Conservation (phyloP, 2,113 vertebrate genomes). For the Plecturocebus donacophilus region DNA sequence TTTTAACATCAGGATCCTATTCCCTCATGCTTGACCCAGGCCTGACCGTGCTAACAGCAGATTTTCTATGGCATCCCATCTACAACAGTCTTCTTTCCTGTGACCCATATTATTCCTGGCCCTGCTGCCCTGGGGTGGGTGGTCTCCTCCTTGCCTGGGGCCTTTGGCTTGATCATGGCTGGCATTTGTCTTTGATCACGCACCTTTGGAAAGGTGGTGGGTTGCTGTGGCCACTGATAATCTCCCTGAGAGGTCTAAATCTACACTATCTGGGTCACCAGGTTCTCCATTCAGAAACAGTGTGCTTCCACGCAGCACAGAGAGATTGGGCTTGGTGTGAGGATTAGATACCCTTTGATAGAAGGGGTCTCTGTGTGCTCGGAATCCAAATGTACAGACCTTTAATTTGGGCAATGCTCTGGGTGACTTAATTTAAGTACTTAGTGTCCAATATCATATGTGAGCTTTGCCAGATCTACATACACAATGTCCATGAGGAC, state of each 20-base stretch:
- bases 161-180: not conserved
- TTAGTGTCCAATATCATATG: not conserved
- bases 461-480: not conserved
- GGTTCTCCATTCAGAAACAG: not conserved
- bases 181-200: not conserved
- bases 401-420: not conserved
- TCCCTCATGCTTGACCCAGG: not conserved
- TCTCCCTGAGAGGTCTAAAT: not conserved
- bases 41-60: accelerated
- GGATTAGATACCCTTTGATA: not conserved
- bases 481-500: accelerated
- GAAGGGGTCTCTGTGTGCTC: not conserved
- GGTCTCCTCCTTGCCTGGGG: not conserved
- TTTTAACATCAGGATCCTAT: not conserved
- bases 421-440: not conserved
- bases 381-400: not conserved
- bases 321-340: not conserved
- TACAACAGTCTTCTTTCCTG: not conserved
- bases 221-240: not conserved
- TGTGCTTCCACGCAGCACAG: not conserved
- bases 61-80: too few relatives aligned
- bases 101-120: not conserved
- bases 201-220: not conserved
- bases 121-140: not conserved
- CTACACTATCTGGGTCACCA: not conserved